Evolutionary conservation across 2,797 vertebrate species (phyloP).

Genomic region (Glyptemys insculpta): DNA sequence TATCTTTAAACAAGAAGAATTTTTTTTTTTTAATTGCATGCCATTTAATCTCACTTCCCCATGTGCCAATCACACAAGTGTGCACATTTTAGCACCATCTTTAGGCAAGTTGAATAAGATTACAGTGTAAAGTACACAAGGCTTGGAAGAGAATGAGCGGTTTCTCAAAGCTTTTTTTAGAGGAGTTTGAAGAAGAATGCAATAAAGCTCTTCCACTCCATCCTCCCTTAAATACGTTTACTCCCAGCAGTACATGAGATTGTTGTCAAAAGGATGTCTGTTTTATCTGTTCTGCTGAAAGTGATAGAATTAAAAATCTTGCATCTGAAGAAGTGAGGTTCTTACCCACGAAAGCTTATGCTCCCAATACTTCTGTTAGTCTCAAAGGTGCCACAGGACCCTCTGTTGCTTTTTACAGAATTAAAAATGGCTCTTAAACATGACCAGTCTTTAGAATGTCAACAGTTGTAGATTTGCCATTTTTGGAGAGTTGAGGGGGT

Average conservation of each 20-base stretch:
- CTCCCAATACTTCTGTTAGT: too few species aligned
- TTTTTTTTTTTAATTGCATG: not conserved
- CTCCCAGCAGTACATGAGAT: not conserved
- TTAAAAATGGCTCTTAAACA: not conserved
- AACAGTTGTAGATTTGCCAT: not conserved
- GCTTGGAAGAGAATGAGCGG: not conserved
- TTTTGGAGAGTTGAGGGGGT: not conserved
- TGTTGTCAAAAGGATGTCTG: not conserved
- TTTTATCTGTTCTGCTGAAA: not conserved
- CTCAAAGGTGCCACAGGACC: too few species aligned
- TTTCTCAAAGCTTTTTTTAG: not conserved
- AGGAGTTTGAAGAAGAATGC: not conserved
- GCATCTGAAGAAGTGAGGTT: too few species aligned
- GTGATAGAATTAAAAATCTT: not conserved
- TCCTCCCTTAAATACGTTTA: not conserved
- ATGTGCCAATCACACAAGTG: not conserved
- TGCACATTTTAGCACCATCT: not conserved
- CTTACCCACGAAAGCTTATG: too few species aligned
- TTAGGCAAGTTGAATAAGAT: not conserved
- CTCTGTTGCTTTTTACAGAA: too few species aligned
- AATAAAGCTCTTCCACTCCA: not conserved
- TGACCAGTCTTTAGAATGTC: too few species aligned
- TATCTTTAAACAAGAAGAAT: not conserved
- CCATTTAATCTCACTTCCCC: not conserved
- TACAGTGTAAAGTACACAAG: not conserved